Conservation (phyloP, 2,888 invertebrate species). For the Steinernema carpocapsae region DNA sequence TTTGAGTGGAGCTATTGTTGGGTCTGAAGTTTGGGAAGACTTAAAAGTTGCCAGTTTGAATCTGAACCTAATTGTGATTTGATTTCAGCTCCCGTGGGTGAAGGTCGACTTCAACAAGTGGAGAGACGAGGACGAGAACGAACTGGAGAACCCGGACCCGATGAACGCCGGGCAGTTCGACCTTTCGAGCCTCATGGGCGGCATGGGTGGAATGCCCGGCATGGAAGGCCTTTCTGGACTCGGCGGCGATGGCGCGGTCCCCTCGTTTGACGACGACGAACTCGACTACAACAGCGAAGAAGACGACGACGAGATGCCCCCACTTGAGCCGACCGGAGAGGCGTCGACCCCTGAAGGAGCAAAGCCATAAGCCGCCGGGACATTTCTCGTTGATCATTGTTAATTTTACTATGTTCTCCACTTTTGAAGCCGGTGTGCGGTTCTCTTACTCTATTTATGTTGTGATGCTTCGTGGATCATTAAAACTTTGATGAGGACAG, state of each 20-base stretch:
- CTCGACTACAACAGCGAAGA: neutral
- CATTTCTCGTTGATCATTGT: neutral
- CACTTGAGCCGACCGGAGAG: neutral
- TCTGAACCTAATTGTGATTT: no score
- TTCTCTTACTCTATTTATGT: neutral
- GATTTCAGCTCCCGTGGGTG: slow-evolving; percentile 77
- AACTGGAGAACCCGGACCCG: slow-evolving; percentile 77
- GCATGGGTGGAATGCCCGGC: neutral
- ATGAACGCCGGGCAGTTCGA: neutral
- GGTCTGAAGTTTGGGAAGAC: no score
- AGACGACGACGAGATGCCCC: neutral
- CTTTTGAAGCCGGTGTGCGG: neutral
- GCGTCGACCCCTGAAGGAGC: neutral
- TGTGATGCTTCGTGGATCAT: neutral
- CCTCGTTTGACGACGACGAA: neutral
- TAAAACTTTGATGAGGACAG: no score
- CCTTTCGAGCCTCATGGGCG: slow-evolving; percentile 37
- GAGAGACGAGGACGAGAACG: slow-evolving; percentile 90
- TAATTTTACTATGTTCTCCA: neutral
- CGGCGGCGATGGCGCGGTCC: neutral
- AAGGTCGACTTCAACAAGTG: slow-evolving; percentile 97
- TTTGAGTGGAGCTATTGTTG: no score
- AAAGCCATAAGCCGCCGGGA: neutral
- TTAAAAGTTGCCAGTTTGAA: no score
- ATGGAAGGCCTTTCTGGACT: neutral